A percentile compares a stretch with the other conserved stretches of the same genome.
phyloP scores from a whole-genome alignment of 2,113 vertebrate species.

The Chionis minor region DNA sequence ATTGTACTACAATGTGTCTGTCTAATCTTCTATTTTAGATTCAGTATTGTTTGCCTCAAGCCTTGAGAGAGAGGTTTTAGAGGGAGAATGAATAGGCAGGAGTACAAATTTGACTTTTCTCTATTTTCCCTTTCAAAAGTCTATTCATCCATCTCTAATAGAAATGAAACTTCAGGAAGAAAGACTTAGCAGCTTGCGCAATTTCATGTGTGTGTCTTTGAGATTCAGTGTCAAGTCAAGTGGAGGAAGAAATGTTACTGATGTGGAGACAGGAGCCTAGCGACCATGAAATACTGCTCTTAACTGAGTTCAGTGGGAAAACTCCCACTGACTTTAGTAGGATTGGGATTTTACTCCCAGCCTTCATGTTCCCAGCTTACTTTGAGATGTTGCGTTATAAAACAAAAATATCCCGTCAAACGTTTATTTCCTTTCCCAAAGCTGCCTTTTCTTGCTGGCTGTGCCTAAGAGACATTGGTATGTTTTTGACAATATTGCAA shows the following conservation, averaged over 20 bases:
- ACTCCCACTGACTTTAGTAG: not conserved
- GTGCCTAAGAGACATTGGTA: not conserved
- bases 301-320: not conserved
- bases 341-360: not conserved
- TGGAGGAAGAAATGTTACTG: not conserved
- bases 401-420: not conserved
- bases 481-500: not conserved
- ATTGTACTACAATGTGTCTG: not conserved
- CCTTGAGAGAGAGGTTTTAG: not conserved
- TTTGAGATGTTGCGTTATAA: not conserved
- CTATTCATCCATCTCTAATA: not conserved
- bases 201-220: not conserved
- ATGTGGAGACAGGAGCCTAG: not conserved
- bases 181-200: not conserved
- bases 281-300: not conserved
- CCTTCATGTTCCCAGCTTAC: not conserved
- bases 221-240: not conserved
- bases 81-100: not conserved
- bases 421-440: not conserved
- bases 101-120: not conserved
- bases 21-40: not conserved
- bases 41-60: not conserved
- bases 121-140: not conserved
- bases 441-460: not conserved
- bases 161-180: conserved; percentile 10